Conservation (phyloP, 2,797 vertebrate species). For the Erithacus rubecula region DNA sequence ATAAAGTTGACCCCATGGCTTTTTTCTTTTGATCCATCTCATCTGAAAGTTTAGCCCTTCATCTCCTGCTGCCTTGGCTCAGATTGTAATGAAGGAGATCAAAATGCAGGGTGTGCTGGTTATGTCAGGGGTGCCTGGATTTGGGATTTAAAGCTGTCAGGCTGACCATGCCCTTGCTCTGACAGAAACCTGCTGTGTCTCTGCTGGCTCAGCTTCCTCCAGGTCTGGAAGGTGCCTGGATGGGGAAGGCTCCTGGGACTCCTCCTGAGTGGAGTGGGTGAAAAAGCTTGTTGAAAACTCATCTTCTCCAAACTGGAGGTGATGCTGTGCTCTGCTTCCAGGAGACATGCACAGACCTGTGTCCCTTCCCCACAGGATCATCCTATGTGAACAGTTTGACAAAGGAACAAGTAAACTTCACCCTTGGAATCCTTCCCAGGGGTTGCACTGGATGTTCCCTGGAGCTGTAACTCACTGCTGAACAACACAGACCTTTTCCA, state of each 20-base stretch:
- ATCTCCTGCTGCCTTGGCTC: neutral
- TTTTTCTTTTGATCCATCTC: neutral
- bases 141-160: neutral
- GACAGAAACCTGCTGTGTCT: neutral
- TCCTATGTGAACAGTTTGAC: neutral
- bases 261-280: neutral
- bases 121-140: neutral
- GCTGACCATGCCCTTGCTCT: neutral
- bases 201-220: neutral
- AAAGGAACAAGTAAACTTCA: neutral
- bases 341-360: rapidly evolving
- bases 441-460: neutral
- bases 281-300: neutral
- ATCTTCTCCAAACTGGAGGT: neutral
- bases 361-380: neutral
- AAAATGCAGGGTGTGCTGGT: neutral
- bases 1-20: neutral
- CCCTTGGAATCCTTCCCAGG: neutral
- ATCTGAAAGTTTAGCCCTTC: neutral
- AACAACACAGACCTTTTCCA: neutral
- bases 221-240: rapidly evolving
- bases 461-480: neutral
- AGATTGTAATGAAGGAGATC: neutral
- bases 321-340: neutral
- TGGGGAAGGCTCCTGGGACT: neutral